A percentile compares a stretch with the other conserved stretches of the same genome.
phyloP scores from a whole-genome alignment of 2,797 vertebrate genomes.

The Sebastes dallii region DNA sequence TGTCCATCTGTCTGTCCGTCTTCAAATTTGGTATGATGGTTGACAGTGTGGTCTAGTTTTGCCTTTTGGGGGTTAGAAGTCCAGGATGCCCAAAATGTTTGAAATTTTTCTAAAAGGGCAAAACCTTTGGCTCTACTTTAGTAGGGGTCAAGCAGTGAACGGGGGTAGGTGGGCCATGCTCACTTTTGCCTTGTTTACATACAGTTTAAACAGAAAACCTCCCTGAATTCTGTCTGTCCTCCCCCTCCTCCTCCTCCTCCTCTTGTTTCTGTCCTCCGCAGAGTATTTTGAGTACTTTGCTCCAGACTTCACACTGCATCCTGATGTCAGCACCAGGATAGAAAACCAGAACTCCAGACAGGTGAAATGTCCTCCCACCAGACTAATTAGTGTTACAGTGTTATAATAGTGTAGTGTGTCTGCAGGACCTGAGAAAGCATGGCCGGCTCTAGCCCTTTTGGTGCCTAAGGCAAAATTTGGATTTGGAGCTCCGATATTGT shows the following conservation, averaged over 20 bases:
- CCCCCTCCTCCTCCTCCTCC: neutral
- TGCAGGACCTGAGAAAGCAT: neutral
- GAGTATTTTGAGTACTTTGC: constrained; percentile 99
- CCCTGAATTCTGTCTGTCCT: neutral
- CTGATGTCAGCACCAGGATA: constrained; percentile 97
- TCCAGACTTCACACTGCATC: constrained; percentile 98
- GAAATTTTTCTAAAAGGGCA: too few species aligned
- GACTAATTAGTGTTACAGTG: neutral
- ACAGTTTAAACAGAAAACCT: neutral
- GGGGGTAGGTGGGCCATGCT: too few species aligned
- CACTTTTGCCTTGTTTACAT: neutral
- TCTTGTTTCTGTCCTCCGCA: constrained; percentile 53
- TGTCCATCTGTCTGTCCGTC: too few species aligned
- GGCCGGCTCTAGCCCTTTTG: too few species aligned
- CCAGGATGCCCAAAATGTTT: too few species aligned
- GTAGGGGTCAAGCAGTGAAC: too few species aligned
- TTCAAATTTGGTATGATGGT: too few species aligned
- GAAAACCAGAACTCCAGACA: constrained; percentile 99
- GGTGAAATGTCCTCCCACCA: constrained; percentile 71
- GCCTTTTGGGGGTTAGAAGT: neutral
- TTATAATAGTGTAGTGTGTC: neutral
- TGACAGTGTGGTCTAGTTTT: too few species aligned
- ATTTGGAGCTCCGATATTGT: too few species aligned
- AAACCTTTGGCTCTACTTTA: too few species aligned
- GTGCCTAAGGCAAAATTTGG: too few species aligned